These are phyloP conservation scores for Drosophila arizonae DNA, from an alignment of 1,140 invertebrate genomes.

Conservation along the genomic window DNA sequence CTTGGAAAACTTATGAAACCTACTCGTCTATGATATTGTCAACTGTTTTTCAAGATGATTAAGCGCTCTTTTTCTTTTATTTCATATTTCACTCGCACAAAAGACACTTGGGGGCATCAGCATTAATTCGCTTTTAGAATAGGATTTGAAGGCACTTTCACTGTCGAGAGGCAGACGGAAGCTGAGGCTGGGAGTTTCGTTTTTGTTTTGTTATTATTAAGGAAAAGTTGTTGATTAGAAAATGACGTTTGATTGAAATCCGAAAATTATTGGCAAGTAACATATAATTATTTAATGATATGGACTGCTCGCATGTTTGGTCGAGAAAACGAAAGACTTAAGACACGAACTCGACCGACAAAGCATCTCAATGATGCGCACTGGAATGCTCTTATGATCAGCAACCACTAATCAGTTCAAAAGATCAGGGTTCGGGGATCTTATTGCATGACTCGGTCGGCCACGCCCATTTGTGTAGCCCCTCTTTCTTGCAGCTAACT, in stretches of 20 bases:
- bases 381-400: conserved; percentile 12
- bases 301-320: conserved; percentile 10
- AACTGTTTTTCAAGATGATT: conserved; percentile 77
- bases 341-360: conserved; percentile 30
- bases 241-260: conserved; percentile 40
- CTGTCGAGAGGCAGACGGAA: conserved; percentile 53
- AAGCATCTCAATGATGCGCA: neutral
- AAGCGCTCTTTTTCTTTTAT: conserved; percentile 47
- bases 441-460: conserved; percentile 46
- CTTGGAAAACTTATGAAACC: conserved; percentile 69
- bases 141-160: conserved; percentile 54
- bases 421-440: conserved; percentile 3
- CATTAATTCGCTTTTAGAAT: conserved; percentile 73
- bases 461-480: conserved; percentile 41
- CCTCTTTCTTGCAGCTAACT: conserved; percentile 39
- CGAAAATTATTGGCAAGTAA: conserved; percentile 46
- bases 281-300: conserved; percentile 56
- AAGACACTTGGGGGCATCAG: conserved; percentile 38
- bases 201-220: conserved; percentile 17
- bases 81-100: conserved; percentile 18
- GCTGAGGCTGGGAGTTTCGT: conserved; percentile 42
- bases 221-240: conserved; percentile 66
- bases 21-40: conserved; percentile 50
- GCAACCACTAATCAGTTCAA: conserved; percentile 31
- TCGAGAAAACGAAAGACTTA: conserved; percentile 28